Conservation (phyloP, 2,888 invertebrate species). For the Amiota minor region DNA sequence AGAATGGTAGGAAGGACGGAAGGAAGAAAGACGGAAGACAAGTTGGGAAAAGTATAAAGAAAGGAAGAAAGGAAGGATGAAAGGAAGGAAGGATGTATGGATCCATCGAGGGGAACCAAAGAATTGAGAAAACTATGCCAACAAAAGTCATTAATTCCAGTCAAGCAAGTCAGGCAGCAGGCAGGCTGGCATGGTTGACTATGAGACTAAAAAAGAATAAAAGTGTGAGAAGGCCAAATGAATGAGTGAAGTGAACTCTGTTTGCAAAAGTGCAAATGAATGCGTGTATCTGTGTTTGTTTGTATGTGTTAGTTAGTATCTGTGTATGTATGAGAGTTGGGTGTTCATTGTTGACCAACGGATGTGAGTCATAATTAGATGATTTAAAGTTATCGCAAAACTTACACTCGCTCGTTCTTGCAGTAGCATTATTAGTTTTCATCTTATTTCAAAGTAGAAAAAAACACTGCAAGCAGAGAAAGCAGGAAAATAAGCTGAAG, state of each 20-base stretch:
- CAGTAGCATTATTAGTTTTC: slow-evolving; percentile 31
- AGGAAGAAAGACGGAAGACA: too few species aligned
- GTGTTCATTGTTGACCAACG: slow-evolving; percentile 48
- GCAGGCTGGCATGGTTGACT: slow-evolving; percentile 55
- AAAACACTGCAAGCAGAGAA: too few species aligned
- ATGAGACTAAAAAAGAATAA: too few species aligned
- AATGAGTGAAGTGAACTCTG: too few species aligned
- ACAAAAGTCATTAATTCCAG: slow-evolving; percentile 69
- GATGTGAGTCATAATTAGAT: slow-evolving; percentile 63
- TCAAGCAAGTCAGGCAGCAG: slow-evolving; percentile 46
- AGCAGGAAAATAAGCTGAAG: too few species aligned
- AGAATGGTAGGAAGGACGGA: background rate
- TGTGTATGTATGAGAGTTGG: background rate
- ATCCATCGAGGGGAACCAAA: slow-evolving; percentile 42
- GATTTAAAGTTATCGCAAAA: slow-evolving; percentile 69
- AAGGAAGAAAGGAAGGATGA: too few species aligned
- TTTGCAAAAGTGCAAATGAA: too few species aligned
- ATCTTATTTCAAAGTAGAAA: background rate
- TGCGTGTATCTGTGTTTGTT: too few species aligned
- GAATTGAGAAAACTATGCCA: slow-evolving; percentile 65
- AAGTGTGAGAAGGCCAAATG: too few species aligned
- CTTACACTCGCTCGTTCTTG: slow-evolving; percentile 40
- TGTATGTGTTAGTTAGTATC: background rate
- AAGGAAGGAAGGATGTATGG: too few species aligned
- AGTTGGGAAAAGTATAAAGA: too few species aligned